phyloP scores from a whole-genome alignment of 1,140 invertebrate genomes.

The Drosophila elegans region DNA sequence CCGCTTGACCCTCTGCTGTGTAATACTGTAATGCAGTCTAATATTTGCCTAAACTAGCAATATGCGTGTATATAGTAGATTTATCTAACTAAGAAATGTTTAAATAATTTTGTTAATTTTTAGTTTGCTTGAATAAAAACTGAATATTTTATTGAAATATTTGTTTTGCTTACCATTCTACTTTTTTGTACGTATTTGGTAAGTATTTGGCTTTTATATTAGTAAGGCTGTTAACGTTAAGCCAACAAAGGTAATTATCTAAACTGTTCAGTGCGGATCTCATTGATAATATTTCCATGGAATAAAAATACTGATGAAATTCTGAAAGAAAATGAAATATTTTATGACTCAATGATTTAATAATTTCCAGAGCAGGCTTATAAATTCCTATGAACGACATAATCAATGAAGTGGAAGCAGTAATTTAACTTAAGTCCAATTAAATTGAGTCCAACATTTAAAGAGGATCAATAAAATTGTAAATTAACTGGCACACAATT shows the following conservation, averaged over 20 bases:
- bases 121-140: conserved; percentile 75
- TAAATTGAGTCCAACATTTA: background rate
- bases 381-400: too few relatives aligned
- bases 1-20: conserved; percentile 39
- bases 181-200: too few relatives aligned
- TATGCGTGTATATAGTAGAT: conserved; percentile 49
- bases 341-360: too few relatives aligned
- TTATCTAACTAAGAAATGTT: conserved; percentile 56
- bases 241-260: too few relatives aligned
- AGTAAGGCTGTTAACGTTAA: too few relatives aligned
- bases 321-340: too few relatives aligned
- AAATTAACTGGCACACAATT: conserved; percentile 3
- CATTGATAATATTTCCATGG: too few relatives aligned
- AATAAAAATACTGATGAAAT: too few relatives aligned
- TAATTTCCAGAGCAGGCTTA: too few relatives aligned
- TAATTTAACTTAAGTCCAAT: background rate
- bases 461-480: background rate
- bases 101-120: conserved; percentile 75
- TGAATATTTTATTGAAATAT: conserved; percentile 33
- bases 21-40: conserved; percentile 58
- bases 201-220: too few relatives aligned
- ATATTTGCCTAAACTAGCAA: conserved; percentile 35
- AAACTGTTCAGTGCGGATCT: too few relatives aligned
- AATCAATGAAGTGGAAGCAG: background rate
- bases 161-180: background rate